Conservation (phyloP, 1,140 invertebrate species). For the Orchesella cincta region DNA sequence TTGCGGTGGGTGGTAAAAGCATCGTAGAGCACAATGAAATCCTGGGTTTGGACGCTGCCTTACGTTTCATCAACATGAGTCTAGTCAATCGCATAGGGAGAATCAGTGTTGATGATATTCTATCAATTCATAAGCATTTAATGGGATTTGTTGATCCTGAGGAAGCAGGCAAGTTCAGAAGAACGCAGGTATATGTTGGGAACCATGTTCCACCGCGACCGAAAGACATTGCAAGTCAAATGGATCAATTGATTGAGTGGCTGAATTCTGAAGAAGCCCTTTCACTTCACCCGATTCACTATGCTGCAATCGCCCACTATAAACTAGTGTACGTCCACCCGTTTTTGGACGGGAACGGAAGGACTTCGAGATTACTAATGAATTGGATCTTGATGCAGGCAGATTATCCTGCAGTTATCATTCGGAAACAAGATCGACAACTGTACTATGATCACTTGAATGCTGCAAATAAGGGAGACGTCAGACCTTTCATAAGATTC, state of each 20-base stretch:
- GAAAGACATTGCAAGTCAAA: conserved; percentile 73
- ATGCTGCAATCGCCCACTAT: conserved; percentile 74
- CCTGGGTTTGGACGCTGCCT: conserved; percentile 86
- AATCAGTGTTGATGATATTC: conserved; percentile 80
- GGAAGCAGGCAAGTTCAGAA: conserved; percentile 78
- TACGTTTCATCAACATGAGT: conserved; percentile 85
- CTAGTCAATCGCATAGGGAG: conserved; percentile 64
- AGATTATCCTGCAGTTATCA: conserved; percentile 95
- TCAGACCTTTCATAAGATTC: conserved; percentile 90
- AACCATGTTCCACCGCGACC: conserved; percentile 85
- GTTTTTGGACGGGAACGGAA: conserved; percentile 89
- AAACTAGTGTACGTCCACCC: conserved; percentile 77
- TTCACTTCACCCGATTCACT: conserved; percentile 75
- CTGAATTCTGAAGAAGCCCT: conserved; percentile 82
- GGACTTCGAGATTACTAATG: conserved; percentile 92
- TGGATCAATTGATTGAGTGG: conserved; percentile 88
- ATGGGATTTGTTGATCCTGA: conserved; percentile 90
- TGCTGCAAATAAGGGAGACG: conserved; percentile 86
- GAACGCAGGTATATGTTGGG: conserved; percentile 89
- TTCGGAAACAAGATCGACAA: conserved; percentile 82
- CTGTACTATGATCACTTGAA: conserved; percentile 65
- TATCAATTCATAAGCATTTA: conserved; percentile 89
- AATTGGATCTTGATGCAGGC: conserved; percentile 93
- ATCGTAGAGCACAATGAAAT: conserved; percentile 97
- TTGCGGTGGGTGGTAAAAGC: conserved; percentile 90